A percentile compares a stretch with the other conserved stretches of the same genome.
Conservation (phyloP, 1,140 invertebrate species). For the Drosophila serrata region DNA sequence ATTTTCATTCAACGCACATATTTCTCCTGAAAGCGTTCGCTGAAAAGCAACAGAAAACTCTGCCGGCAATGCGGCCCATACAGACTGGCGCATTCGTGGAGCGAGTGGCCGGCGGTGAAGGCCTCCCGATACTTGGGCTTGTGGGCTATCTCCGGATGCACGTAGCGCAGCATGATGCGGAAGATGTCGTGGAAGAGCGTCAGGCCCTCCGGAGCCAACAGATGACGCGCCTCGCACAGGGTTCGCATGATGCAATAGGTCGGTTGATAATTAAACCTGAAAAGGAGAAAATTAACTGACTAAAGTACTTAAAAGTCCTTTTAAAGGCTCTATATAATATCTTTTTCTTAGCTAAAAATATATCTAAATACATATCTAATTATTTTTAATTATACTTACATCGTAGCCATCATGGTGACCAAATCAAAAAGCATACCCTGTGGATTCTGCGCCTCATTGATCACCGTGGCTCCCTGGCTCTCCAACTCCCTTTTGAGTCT, state of each 20-base stretch:
- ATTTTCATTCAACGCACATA: slow-evolving; percentile 28
- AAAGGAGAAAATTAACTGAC: neutral
- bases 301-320: neutral
- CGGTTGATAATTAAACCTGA: slow-evolving; percentile 88
- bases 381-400: slow-evolving; percentile 49
- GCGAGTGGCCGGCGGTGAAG: slow-evolving; percentile 64
- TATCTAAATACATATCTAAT: neutral
- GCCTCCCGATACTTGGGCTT: slow-evolving; percentile 62
- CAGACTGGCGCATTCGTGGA: slow-evolving; percentile 68
- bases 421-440: slow-evolving; percentile 67
- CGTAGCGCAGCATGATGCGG: slow-evolving; percentile 88
- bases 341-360: neutral
- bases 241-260: slow-evolving; percentile 88
- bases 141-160: slow-evolving; percentile 73
- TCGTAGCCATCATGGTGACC: slow-evolving; percentile 46
- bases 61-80: slow-evolving; percentile 77
- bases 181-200: slow-evolving; percentile 90
- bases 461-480: slow-evolving; percentile 33
- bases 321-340: neutral
- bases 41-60: slow-evolving; percentile 72
- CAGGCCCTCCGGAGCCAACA: slow-evolving; percentile 87
- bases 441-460: slow-evolving; percentile 45
- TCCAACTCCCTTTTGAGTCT: slow-evolving; percentile 52
- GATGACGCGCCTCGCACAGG: slow-evolving; percentile 88
- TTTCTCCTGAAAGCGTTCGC: slow-evolving; percentile 49